Percentiles rank a stretch among this genome's conserved stretches.
Conservation (phyloP, 2,113 vertebrate species). For the Cromileptes altivelis region DNA sequence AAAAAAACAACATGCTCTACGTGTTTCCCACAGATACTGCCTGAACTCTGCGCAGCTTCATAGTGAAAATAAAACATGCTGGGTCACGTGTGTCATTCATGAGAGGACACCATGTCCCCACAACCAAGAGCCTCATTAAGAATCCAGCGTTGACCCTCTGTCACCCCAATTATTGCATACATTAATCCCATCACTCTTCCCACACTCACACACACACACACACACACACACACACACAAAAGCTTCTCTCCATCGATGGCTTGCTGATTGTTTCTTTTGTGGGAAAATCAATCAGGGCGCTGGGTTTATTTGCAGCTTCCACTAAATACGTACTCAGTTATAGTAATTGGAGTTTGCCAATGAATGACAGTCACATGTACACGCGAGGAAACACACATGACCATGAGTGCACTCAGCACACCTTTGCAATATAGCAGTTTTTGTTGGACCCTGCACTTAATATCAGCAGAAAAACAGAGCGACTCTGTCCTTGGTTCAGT, state of each 20-base stretch:
- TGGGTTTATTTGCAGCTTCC: constrained; percentile 38
- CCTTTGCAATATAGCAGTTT: background rate
- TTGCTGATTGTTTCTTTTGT: constrained; percentile 54
- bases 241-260: constrained; percentile 22
- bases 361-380: constrained; percentile 21
- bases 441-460: background rate
- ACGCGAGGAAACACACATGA: constrained; percentile 12
- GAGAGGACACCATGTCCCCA: constrained; percentile 49
- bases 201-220: background rate
- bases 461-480: background rate
- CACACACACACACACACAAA: background rate
- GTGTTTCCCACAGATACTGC: background rate
- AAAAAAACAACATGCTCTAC: background rate
- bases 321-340: constrained; percentile 30
- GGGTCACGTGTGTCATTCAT: constrained; percentile 49
- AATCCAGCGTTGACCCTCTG: constrained; percentile 42
- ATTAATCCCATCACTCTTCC: constrained; percentile 55
- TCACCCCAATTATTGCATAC: constrained; percentile 67
- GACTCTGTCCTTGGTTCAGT: constrained; percentile 19
- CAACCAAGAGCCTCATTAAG: constrained; percentile 60
- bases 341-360: constrained; percentile 37
- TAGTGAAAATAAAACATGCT: constrained; percentile 6
- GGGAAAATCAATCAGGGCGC: constrained; percentile 50
- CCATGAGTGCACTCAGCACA: background rate
- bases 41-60: background rate